Conservation (phyloP, 1,140 invertebrate genomes). For the Himalopsyche phryganea region DNA sequence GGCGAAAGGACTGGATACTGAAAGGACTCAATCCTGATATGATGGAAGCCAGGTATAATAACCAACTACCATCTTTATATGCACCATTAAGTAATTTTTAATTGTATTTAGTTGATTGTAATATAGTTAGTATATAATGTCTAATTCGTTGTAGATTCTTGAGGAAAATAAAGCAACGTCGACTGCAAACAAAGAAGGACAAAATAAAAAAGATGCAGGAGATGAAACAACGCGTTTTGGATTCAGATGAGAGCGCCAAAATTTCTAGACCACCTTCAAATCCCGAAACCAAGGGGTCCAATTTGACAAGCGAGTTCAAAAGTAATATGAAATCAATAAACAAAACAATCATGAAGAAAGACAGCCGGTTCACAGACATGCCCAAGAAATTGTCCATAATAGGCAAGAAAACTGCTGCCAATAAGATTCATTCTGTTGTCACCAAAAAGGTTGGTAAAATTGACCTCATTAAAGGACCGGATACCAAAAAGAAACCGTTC, state of each 20-base stretch:
- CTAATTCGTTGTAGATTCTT: constrained; percentile 38
- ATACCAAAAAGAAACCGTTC: constrained; percentile 8
- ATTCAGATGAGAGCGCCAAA: constrained; percentile 22
- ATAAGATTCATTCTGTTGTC: constrained; percentile 8
- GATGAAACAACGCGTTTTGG: constrained; percentile 39
- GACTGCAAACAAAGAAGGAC: constrained; percentile 46
- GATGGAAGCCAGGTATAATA: constrained; percentile 58
- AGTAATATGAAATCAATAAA: constrained; percentile 41
- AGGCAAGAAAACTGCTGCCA: constrained; percentile 45
- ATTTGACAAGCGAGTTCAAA: too few relatives aligned
- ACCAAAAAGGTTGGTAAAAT: constrained; percentile 11
- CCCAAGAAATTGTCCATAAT: constrained; percentile 53
- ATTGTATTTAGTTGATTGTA: too few relatives aligned
- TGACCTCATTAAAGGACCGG: background rate
- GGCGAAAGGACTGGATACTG: constrained; percentile 81
- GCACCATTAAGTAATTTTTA: too few relatives aligned
- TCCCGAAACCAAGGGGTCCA: too few relatives aligned
- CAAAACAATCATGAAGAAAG: constrained; percentile 47
- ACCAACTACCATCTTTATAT: background rate
- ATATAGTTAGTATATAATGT: too few relatives aligned
- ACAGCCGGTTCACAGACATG: constrained; percentile 50
- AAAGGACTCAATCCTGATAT: constrained; percentile 79
- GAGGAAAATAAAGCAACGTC: constrained; percentile 46
- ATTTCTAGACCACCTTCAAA: background rate
- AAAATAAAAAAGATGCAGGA: constrained; percentile 48